Base-by-base conservation (phyloP, 1,140 invertebrate genomes). In the Leptopilina boulardi region DNA sequence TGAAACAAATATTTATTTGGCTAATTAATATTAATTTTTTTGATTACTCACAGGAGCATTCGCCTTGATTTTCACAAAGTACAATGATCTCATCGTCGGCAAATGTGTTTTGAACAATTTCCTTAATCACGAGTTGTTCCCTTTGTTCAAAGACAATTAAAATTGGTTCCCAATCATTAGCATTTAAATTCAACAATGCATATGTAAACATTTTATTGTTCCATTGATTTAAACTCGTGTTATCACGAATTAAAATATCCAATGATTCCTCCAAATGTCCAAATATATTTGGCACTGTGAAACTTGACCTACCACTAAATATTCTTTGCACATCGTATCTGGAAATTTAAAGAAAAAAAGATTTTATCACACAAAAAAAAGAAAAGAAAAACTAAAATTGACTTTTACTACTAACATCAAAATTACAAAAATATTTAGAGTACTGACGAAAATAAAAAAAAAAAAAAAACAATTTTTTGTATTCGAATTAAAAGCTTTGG, bases 171-270 rank as follows among this genome's bases (percentile, higher is more conserved):
- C 90, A 91, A 10, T 66, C 70, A 26, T 81, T 76, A 11, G 26
- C 34, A 1, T 80, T 79, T 83, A 87, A 89, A 8, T 83, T 82
- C 54, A 91, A 56, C 21, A 91, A 74, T 34, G 83, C 83, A 56
- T 90, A 91, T 1, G 87, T 88, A 78, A 89, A 91, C 81, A 90
- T 90, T 71, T 91, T 91, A 70, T 90, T 91, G 73, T 90, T 90
- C 34, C 85, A 86, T 2, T 77, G 80, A 80, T 90, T 89, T 72
- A 89, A 83, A 41, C 82, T 89, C n/a, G 84, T 85, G 79, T 90
- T 89, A 70, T 88, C 88, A 71, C 81, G 80, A n/a, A 78, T 86
- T 21, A 90, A 73, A 23, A 91, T 85, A 34, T 85, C 82, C 19
- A 91, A 72, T 0, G 88, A 89, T 82, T 91, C 90, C 54, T 87